Evolutionary conservation across 2,888 invertebrate species (phyloP), one percentile per base, ranked within the genome.

Genomic region (Heliconius cydno): DNA sequence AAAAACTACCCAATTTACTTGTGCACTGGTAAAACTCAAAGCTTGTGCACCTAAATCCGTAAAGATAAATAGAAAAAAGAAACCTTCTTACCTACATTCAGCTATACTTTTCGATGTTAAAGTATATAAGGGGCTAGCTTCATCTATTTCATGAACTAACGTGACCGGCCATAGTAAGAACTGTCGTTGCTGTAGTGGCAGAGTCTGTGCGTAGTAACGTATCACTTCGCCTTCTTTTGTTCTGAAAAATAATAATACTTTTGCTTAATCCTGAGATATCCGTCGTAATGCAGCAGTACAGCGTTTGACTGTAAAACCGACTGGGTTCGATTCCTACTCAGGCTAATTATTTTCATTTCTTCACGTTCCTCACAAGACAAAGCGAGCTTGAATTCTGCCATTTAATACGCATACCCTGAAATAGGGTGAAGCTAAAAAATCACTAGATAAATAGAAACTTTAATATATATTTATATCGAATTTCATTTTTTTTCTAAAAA

Each of bases 141-240:
- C 95, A 87, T 98, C 97, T 81, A 99, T 98, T 82, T 96, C 96
- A 90, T 99, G 98, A 10, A 98, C 97, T 70, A 98, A 95, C 52
- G 97, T 97, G 80, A 98, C 96, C 0, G 98, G 98, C 98, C 98
- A 99, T 60, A 98, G 96, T 75, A 98, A 90, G 85, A 95, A 94
- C 88, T 94, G 94, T 0, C 90, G 86, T 84, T 94, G 93, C 82
- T 91, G 91, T 1, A 94, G 88, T 0, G 87, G 76, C 41, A 94
- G 84, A 0, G 82, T 86, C 9, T 89, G 86, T 0, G 94, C 92
- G 86, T 90, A 92, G 88, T 93, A 93, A 5, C 93, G 89, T 41
- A 94, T 88, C 71, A 91, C 87, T 84, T 95, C 94, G 30, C 93
- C 93, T 86, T 95, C 94, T 70, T 91, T 91, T 0, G 93, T 94